These are phyloP conservation scores for Apotomis capreana DNA, from an alignment of 2,888 invertebrate species.

Conservation along the genomic window DNA sequence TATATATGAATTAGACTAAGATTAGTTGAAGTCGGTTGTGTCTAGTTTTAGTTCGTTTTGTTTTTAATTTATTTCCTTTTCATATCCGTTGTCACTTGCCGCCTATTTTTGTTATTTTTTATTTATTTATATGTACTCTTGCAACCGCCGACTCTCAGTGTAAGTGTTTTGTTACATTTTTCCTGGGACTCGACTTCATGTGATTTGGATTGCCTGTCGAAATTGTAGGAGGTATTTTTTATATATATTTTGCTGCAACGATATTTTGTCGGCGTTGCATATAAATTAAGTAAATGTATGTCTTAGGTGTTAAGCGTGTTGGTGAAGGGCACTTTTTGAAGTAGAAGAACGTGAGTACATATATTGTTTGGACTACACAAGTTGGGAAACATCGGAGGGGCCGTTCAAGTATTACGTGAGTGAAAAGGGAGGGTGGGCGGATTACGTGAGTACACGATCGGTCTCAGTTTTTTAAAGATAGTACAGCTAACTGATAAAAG, in stretches of 20 bases:
- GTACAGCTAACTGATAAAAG: not conserved
- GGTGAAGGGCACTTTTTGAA: not conserved
- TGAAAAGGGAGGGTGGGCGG: too few relatives aligned
- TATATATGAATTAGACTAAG: too few relatives aligned
- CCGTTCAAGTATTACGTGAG: too few relatives aligned
- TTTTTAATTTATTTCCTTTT: too few relatives aligned
- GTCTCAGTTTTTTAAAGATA: not conserved
- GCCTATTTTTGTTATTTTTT: not conserved
- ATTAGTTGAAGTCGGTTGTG: too few relatives aligned
- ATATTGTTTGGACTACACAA: too few relatives aligned
- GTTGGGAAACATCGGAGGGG: too few relatives aligned
- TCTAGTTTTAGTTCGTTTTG: too few relatives aligned
- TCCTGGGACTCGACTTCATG: conserved; percentile 1
- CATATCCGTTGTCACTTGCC: too few relatives aligned
- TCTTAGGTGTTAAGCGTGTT: not conserved
- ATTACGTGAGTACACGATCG: too few relatives aligned
- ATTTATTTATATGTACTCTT: not conserved
- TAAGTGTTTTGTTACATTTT: not conserved
- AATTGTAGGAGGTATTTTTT: conserved; percentile 26
- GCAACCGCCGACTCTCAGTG: not conserved
- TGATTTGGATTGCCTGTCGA: conserved; percentile 17
- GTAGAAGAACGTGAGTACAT: not conserved
- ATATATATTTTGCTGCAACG: conserved; percentile 32
- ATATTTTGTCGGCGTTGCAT: conserved; percentile 8
- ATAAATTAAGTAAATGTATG: conserved; percentile 5